Percentiles rank a stretch among this genome's conserved stretches.
phyloP scores from a whole-genome alignment of 2,113 vertebrate genomes.

The Trinectes maculatus region DNA sequence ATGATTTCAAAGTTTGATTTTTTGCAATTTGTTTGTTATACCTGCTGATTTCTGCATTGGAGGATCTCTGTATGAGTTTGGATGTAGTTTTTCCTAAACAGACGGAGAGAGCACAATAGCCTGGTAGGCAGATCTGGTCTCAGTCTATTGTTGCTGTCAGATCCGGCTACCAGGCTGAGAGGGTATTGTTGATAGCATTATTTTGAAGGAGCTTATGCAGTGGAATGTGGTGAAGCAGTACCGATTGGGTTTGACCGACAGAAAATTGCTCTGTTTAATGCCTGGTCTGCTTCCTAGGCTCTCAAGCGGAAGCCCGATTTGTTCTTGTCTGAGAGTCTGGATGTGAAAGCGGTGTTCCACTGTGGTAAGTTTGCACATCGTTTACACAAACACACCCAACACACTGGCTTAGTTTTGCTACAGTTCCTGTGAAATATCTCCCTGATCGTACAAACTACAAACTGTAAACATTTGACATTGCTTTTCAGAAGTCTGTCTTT shows the following conservation, averaged over 20 bases:
- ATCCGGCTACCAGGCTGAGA: conserved; percentile 73
- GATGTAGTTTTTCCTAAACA: conserved; percentile 65
- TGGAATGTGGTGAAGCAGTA: conserved; percentile 60
- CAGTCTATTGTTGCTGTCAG: conserved; percentile 61
- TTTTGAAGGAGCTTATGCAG: conserved; percentile 65
- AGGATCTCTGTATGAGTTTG: conserved; percentile 76
- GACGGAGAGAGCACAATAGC: conserved; percentile 62
- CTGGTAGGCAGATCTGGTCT: conserved; percentile 75
- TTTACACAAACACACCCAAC: conserved; percentile 17
- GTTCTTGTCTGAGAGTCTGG: conserved; percentile 95
- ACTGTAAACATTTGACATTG: conserved; percentile 38
- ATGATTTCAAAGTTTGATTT: conserved; percentile 83
- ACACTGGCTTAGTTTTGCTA: conserved; percentile 19
- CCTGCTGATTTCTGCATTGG: conserved; percentile 80
- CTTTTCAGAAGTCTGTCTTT: conserved; percentile 29
- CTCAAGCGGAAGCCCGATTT: conserved; percentile 99
- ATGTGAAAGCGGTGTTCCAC: conserved; percentile 97
- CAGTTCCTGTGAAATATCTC: conserved; percentile 15
- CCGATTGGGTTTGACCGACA: conserved; percentile 35
- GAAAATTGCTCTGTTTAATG: conserved; percentile 68
- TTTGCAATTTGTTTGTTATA: conserved; percentile 82
- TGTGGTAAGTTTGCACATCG: conserved; percentile 89
- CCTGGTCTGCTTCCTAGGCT: conserved; percentile 91
- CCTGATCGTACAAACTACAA: conserved; percentile 29
- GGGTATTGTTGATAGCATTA: conserved; percentile 57